Percentiles rank a stretch among this genome's conserved stretches.
Conservation (phyloP, 2,797 vertebrate genomes). For the Gymnocypris eckloni region DNA sequence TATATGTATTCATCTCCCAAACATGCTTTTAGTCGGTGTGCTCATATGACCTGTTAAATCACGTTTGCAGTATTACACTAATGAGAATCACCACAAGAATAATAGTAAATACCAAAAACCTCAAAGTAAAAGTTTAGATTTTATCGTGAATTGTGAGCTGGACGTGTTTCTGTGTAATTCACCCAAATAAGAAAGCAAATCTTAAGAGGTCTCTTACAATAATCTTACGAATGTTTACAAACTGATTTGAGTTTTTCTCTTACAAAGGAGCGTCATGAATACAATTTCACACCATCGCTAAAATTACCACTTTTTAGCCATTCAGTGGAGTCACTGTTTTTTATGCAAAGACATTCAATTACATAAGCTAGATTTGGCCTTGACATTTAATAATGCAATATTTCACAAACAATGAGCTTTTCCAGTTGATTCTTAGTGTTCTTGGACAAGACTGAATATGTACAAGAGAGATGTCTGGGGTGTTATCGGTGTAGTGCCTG, state of each 20-base stretch:
- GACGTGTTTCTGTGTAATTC: conserved; percentile 1
- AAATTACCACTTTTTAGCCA: background rate
- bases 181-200: background rate
- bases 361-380: conserved; percentile 1
- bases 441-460: background rate
- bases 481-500: conserved; percentile 32
- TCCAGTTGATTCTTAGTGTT: conserved; percentile 2
- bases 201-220: background rate
- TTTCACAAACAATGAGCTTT: conserved; percentile 14
- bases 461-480: background rate
- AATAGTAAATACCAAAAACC: background rate
- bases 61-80: no score
- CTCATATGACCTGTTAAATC: no score
- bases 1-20: no score
- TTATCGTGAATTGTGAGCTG: background rate
- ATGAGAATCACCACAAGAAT: no score
- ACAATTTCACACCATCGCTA: background rate
- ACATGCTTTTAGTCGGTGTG: no score
- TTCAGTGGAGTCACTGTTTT: conserved; percentile 12
- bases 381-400: conserved; percentile 21
- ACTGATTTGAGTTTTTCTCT: background rate
- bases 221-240: conserved; percentile 26
- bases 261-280: background rate
- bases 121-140: background rate
- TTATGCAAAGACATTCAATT: conserved; percentile 29